Base-by-base conservation (phyloP, 1,140 invertebrate species). In the Hyles vespertilio region DNA sequence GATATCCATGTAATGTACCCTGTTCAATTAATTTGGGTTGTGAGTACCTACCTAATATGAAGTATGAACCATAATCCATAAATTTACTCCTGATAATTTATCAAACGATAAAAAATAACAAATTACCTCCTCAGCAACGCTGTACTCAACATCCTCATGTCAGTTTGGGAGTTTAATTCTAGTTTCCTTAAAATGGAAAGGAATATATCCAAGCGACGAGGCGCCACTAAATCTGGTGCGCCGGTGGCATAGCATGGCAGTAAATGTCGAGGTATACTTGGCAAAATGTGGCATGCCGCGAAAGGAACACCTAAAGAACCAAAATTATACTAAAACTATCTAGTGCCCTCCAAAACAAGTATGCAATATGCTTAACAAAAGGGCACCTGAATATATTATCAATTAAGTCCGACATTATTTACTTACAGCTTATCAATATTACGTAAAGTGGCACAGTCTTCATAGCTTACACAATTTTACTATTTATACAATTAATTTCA, bases 131-230 rank as follows among this genome's bases (percentile, higher is more conserved):
- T 89, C n/a, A 92, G 63, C 52, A 93, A 75, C 1, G 89, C 80
- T 10, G 90, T 82, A 22, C 87, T 82, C 32, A 92, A 76, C 51
- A 89, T 67, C 70, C 90, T 86, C 59, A 91, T 84, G 65, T 91
- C 87, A 32, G 90, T 81, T 11, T 77, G 74, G 0, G 86, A 74
- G 56, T 82, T 61, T 36, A 67, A 67, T 72, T 93, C 92, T 46
- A 91, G 58, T 72, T 90, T 90, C 63, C 87, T 84, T n/a, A 92
- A 59, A 10, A 92, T 70, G 32, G 91, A 91, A 7, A 92, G 66
- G 48, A 91, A 78, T 7, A 91, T 75, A 57, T 87, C 87, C 7
- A 92, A 73, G 11, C 90, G 89, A 50, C 89, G 70, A 0, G 91
- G 92, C 6, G 91, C 78, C 11, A 55, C 59, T 3, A 85, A 66